phyloP scores from a whole-genome alignment of 2,888 invertebrate species.

The Brachyopa scutellaris region DNA sequence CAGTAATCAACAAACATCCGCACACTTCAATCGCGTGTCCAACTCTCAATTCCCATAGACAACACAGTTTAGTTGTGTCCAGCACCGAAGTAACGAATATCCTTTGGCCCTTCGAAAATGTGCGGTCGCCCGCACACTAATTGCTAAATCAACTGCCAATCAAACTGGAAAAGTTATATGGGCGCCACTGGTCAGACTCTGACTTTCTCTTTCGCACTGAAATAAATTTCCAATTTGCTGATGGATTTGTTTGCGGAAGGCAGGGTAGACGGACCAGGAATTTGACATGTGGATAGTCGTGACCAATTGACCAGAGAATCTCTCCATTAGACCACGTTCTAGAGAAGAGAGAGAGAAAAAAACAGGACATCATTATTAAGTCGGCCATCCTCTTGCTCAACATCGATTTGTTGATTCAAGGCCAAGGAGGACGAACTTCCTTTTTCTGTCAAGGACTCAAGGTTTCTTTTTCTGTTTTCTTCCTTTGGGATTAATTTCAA shows the following conservation, averaged over 20 bases:
- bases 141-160: slow-evolving; percentile 70
- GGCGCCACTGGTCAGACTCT: slow-evolving; percentile 49
- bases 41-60: slow-evolving; percentile 51
- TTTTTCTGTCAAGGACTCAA: slow-evolving; percentile 33
- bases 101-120: slow-evolving; percentile 29
- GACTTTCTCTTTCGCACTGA: neutral
- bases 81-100: neutral
- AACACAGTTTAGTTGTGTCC: slow-evolving; percentile 7
- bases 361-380: slow-evolving; percentile 33
- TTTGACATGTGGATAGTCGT: slow-evolving; percentile 64
- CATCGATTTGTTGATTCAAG: slow-evolving; percentile 67
- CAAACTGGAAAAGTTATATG: slow-evolving; percentile 66
- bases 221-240: slow-evolving; percentile 68
- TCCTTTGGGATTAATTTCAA: slow-evolving; percentile 67
- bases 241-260: slow-evolving; percentile 53
- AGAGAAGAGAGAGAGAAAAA: neutral
- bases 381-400: neutral
- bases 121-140: slow-evolving; percentile 70
- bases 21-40: slow-evolving; percentile 71
- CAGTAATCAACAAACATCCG: slow-evolving; percentile 64
- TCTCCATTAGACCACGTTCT: slow-evolving; percentile 31
- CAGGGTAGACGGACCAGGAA: slow-evolving; percentile 27
- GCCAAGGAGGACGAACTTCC: slow-evolving; percentile 49
- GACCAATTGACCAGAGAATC: slow-evolving; percentile 67
- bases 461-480: neutral